Conservation (phyloP, 2,797 vertebrate species). For the Anniella stebbinsi region DNA sequence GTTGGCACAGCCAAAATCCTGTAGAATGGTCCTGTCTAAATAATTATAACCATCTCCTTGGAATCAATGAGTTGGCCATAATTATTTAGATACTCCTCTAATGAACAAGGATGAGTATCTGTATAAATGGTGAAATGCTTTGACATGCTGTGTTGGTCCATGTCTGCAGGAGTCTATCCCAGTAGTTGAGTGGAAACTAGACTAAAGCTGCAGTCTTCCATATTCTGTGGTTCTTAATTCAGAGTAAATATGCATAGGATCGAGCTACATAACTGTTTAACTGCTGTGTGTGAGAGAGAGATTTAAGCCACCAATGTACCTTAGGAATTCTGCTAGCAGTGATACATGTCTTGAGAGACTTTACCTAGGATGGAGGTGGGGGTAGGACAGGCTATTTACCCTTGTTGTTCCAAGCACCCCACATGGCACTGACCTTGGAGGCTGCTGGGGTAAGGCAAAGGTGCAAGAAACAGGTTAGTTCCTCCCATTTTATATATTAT, state of each 20-base stretch:
- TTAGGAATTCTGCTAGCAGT: background rate
- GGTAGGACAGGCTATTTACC: background rate
- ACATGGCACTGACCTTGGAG: background rate
- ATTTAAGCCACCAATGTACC: background rate
- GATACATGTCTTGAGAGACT: background rate
- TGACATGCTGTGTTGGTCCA: background rate
- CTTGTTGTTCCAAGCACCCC: background rate
- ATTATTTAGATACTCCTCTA: slow-evolving; percentile 2
- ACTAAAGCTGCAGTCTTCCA: background rate
- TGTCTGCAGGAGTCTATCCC: background rate
- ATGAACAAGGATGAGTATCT: background rate
- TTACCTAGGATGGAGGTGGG: background rate
- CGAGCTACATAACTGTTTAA: background rate
- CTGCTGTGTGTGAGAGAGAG: background rate
- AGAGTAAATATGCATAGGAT: background rate
- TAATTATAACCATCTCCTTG: slow-evolving; percentile 20
- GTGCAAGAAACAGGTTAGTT: background rate
- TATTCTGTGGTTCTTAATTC: background rate
- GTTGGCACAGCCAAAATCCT: slow-evolving; percentile 43
- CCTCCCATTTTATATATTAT: background rate
- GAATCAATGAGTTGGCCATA: background rate
- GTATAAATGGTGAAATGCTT: slow-evolving; percentile 19
- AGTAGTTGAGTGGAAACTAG: fast-evolving
- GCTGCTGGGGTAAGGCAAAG: background rate
- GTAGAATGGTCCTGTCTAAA: slow-evolving; percentile 8